A percentile compares a stretch with the other conserved stretches of the same genome.
These are phyloP conservation scores for Vicugna pacos DNA, from an alignment of 2,113 vertebrate species.

Conservation along the genomic window DNA sequence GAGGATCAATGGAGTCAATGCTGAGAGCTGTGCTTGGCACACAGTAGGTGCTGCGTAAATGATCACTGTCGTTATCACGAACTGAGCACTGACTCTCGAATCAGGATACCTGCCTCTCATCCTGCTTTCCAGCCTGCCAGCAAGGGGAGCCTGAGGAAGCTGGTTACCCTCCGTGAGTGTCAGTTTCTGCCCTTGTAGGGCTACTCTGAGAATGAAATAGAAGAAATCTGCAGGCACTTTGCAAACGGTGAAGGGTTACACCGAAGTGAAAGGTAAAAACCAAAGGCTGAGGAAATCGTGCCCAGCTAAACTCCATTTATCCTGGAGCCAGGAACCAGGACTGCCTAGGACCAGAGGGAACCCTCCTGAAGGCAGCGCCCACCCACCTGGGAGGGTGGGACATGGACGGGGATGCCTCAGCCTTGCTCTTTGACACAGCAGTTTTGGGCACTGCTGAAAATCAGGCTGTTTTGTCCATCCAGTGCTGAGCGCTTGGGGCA, in stretches of 20 bases:
- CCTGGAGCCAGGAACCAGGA: too few species aligned
- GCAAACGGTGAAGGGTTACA: neutral
- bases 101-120: neutral
- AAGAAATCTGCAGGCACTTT: neutral
- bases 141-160: neutral
- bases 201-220: neutral
- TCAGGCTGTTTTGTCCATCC: too few species aligned
- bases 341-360: neutral
- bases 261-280: neutral
- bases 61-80: neutral
- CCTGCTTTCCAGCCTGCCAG: neutral
- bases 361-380: neutral
- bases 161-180: neutral
- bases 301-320: neutral
- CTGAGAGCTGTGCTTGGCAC: neutral
- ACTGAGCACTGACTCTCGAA: neutral
- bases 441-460: neutral
- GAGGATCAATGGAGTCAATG: neutral
- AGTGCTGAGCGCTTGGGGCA: neutral
- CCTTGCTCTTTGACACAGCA: neutral
- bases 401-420: neutral
- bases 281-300: neutral
- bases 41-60: fast-evolving
- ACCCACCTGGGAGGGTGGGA: too few species aligned
- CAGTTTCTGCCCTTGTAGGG: neutral